Conservation (phyloP, 2,888 invertebrate species). For the Ditula angustiorana region DNA sequence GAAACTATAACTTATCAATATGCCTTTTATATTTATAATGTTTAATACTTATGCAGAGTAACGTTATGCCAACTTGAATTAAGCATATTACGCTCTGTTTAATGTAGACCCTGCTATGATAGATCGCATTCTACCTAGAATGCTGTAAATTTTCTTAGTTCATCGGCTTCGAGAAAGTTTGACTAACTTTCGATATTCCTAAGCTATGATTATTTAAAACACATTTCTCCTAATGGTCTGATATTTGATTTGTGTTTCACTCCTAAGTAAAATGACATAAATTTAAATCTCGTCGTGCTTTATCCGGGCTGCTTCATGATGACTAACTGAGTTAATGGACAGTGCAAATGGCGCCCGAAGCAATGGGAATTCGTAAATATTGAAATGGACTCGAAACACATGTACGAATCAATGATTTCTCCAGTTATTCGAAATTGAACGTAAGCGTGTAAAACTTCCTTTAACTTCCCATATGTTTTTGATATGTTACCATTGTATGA, state of each 20-base stretch:
- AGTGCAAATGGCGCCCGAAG: constrained; percentile 3
- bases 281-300: background rate
- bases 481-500: no score
- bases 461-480: background rate
- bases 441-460: background rate
- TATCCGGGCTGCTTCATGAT: background rate
- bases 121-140: no score
- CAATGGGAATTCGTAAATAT: background rate
- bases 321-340: constrained; percentile 12
- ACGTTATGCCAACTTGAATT: no score
- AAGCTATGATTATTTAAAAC: no score
- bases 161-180: no score
- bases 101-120: no score
- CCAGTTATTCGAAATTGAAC: background rate
- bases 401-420: background rate
- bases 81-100: no score
- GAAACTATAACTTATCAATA: no score
- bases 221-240: background rate
- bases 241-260: background rate
- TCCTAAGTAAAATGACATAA: background rate
- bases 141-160: no score
- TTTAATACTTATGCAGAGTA: no score
- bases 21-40: no score
- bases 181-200: no score
- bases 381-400: background rate